Percentiles rank a stretch among this genome's conserved stretches.
These are phyloP conservation scores for Ophion slaviceki DNA, from an alignment of 2,888 invertebrate species.

Conservation along the genomic window DNA sequence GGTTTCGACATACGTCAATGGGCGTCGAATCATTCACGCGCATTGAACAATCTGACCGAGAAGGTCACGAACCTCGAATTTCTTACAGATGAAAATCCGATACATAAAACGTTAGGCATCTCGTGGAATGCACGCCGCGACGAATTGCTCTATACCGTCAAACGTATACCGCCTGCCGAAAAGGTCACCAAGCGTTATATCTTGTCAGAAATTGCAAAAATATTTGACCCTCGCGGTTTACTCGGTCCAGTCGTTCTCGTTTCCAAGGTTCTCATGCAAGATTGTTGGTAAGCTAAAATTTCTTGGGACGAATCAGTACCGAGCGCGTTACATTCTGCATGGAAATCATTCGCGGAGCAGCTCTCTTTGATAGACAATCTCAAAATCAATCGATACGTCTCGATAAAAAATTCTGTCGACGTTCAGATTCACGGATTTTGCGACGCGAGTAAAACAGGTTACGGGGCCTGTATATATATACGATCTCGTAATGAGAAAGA, in stretches of 20 bases:
- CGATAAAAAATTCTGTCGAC: conserved; percentile 13
- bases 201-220: conserved; percentile 59
- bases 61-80: conserved; percentile 46
- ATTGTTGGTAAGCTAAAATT: conserved; percentile 59
- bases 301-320: conserved; percentile 61
- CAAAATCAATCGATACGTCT: conserved; percentile 28
- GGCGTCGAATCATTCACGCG: conserved; percentile 62
- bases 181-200: conserved; percentile 58
- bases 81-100: conserved; percentile 43
- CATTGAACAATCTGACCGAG: conserved; percentile 48
- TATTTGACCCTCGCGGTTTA: conserved; percentile 62
- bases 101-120: conserved; percentile 56
- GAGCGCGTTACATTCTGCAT: conserved; percentile 33
- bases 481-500: conserved; percentile 40
- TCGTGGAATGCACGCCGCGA: conserved; percentile 57
- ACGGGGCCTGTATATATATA: conserved; percentile 68
- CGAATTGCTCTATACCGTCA: conserved; percentile 46
- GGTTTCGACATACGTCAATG: conserved; percentile 75
- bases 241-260: conserved; percentile 58
- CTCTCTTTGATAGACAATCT: conserved; percentile 45
- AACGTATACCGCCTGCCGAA: conserved; percentile 21
- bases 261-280: conserved; percentile 61
- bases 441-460: conserved; percentile 67
- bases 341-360: conserved; percentile 46
- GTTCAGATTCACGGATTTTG: conserved; percentile 69